Evolutionary conservation across 2,113 vertebrate genomes (phyloP), one percentile per base, ranked within the genome.

Genomic region (Ovis canadensis): DNA sequence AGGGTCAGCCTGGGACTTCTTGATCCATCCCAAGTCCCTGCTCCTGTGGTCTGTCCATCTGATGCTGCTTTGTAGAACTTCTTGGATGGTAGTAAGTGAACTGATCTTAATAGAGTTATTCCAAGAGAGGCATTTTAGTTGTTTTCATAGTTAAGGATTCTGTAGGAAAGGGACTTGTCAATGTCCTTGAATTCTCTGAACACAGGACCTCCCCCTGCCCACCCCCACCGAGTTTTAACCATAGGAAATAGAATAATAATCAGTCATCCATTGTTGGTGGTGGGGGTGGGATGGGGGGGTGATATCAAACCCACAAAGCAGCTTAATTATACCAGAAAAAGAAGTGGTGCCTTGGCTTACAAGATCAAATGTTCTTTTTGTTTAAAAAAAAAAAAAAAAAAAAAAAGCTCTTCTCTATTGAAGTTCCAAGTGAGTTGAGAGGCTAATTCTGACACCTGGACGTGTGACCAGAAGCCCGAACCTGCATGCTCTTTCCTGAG

Each of bases 401-500:
- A 25, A 57, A 25, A 16, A n/a, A 23, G 16, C 31, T 45, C 14
- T 94, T 54, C 48, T 82, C 12, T 7, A 43, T 62, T 13, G 33
- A 8, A 62, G 64, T 14, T 60, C 12, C 13, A 25, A 8, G 40
- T 52, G 74, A 64, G 74, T 11, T 43, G 19, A 50, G 83, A 78
- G 43, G 52, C 27, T 82, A 8, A 2, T 83, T 57, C 13, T 29
- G 9, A 81, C 21, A 33, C 78, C 48, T 81, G 48, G 48, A 7
- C 6, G 0, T 8, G 60, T 45, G 78, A 9, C 48, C 48, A 0
- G 3, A 15, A 48, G 36, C 45, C 55, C 0, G 0, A 9, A 36
- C 43, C n/a, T 80, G 9, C 48, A 0, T 27, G 17, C 48, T 87
- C 23, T 59, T 62, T 31, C 19, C 1, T 52, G 45, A 50, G 8